These are phyloP conservation scores for Pseudocheirus occidentalis DNA, from an alignment of 2,797 vertebrate genomes.

Conservation along the genomic window DNA sequence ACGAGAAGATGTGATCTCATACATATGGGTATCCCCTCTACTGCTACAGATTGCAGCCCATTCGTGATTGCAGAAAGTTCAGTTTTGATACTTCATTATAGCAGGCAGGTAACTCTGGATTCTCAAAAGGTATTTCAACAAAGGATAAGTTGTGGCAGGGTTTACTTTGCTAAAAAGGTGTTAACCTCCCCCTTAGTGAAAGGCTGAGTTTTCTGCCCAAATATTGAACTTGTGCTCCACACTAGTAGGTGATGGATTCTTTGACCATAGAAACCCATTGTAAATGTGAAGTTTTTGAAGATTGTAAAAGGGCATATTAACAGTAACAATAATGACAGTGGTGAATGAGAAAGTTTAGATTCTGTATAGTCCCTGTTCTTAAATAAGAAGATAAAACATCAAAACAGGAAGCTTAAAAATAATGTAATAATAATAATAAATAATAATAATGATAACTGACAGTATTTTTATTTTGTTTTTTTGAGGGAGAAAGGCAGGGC, in stretches of 20 bases:
- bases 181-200: neutral
- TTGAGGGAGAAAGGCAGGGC: no score
- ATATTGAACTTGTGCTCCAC: neutral
- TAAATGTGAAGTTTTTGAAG: neutral
- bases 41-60: neutral
- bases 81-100: neutral
- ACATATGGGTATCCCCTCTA: neutral
- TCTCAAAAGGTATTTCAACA: neutral
- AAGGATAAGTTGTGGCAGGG: neutral
- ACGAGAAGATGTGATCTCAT: neutral
- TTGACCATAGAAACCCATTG: neutral
- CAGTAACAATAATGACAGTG: neutral
- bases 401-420: neutral
- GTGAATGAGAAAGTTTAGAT: neutral
- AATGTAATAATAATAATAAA: neutral
- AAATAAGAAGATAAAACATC: neutral
- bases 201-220: neutral
- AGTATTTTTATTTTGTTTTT: no score
- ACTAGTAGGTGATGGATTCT: neutral
- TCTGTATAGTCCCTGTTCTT: neutral
- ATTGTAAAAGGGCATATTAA: neutral
- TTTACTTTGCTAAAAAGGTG: neutral
- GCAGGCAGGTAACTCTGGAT: neutral
- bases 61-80: neutral
- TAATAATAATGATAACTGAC: neutral